phyloP scores from a whole-genome alignment of 1,140 invertebrate genomes.

The Bombus superbus region DNA sequence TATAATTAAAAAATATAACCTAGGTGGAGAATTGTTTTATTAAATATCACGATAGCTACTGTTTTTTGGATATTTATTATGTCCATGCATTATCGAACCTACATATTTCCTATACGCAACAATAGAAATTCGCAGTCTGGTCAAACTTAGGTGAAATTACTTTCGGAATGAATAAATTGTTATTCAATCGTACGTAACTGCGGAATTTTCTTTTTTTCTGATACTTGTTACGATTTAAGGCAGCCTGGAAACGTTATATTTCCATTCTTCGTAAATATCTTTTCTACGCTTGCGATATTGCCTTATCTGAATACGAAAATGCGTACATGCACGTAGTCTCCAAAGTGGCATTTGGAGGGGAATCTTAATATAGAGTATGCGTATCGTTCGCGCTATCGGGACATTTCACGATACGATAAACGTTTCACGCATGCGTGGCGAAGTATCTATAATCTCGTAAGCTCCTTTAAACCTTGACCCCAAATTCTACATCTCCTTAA shows the following conservation, averaged over 20 bases:
- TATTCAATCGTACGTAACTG: no score
- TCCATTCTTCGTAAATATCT: constrained; percentile 11
- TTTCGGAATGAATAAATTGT: no score
- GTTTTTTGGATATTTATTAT: no score
- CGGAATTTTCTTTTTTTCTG: no score
- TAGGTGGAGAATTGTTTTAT: no score
- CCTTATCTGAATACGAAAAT: constrained; percentile 19
- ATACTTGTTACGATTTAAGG: background rate
- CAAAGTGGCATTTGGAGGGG: background rate
- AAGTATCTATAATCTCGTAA: background rate
- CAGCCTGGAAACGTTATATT: background rate
- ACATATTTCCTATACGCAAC: no score
- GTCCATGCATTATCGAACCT: no score
- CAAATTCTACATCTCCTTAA: background rate
- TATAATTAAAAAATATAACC: no score
- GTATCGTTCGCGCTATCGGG: background rate
- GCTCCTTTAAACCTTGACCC: background rate
- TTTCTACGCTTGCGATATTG: background rate
- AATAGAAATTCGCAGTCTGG: no score
- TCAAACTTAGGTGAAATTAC: no score
- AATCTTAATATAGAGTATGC: background rate
- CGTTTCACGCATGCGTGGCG: background rate
- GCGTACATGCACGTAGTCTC: background rate
- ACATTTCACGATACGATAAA: background rate
- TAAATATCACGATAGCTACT: no score